Conservation (phyloP, 2,797 vertebrate genomes). For the Acrocephalus scirpaceus region DNA sequence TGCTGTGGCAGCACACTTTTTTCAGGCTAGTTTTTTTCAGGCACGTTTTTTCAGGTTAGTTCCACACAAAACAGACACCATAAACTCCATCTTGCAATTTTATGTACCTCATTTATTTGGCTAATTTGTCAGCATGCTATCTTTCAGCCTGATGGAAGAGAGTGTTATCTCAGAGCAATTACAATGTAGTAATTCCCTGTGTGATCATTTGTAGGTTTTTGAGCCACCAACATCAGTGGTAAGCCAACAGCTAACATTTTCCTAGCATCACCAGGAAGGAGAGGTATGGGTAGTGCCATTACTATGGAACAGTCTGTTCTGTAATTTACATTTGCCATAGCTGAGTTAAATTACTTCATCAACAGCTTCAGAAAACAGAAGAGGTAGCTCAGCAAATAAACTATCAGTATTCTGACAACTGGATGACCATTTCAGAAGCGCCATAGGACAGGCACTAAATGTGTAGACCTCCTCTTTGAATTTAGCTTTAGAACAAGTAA, state of each 20-base stretch:
- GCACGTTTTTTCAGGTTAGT: too few species aligned
- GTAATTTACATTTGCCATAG: neutral
- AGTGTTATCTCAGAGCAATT: neutral
- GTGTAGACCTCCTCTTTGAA: neutral
- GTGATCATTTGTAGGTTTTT: neutral
- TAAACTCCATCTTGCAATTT: neutral
- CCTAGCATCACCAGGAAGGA: neutral
- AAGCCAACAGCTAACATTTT: neutral
- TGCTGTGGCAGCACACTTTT: neutral
- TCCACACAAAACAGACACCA: neutral
- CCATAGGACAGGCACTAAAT: neutral
- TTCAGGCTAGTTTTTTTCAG: too few species aligned
- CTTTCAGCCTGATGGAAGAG: neutral
- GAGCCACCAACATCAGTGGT: neutral
- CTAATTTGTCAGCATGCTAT: neutral
- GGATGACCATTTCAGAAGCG: neutral
- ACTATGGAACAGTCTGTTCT: neutral
- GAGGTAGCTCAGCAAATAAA: neutral
- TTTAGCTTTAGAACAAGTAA: neutral
- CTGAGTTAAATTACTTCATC: neutral
- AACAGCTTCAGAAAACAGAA: neutral
- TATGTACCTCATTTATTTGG: neutral
- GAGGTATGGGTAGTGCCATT: fast-evolving
- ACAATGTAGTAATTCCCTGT: neutral
- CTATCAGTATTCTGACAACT: neutral